A percentile compares a stretch with the other conserved stretches of the same genome.
phyloP scores from a whole-genome alignment of 2,888 invertebrate species.

The Peribatodes rhomboidaria region DNA sequence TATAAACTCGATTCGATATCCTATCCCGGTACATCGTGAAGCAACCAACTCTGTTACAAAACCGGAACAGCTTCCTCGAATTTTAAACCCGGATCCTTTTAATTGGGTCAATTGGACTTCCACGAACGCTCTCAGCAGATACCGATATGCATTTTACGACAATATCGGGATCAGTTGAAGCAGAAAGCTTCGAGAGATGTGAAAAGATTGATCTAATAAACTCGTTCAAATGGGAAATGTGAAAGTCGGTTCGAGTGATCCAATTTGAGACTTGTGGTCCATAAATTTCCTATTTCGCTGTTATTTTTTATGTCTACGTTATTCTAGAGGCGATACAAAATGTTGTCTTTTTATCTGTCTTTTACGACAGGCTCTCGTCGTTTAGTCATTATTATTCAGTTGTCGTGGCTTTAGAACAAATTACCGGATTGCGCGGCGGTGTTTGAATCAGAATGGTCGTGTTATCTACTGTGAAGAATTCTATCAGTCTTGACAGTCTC shows the following conservation, averaged over 20 bases:
- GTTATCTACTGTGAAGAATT: conserved; percentile 24
- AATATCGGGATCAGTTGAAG: background rate
- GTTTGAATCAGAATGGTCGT: conserved; percentile 35
- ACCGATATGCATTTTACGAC: background rate
- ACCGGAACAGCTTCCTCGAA: conserved; percentile 7
- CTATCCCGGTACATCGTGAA: background rate
- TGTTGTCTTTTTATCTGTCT: conserved; percentile 2
- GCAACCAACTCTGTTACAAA: background rate
- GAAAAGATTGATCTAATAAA: background rate
- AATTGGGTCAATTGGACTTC: conserved; percentile 30
- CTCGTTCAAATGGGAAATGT: background rate
- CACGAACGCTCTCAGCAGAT: background rate
- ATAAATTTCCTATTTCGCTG: background rate
- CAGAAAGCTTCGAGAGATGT: background rate
- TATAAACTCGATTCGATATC: conserved; percentile 1
- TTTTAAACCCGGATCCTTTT: conserved; percentile 5
- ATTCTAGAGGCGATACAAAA: conserved; percentile 14
- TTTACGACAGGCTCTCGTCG: conserved; percentile 25
- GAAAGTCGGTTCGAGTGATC: background rate
- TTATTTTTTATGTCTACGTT: background rate
- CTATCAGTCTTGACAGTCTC: conserved; percentile 6
- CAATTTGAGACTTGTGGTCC: background rate
- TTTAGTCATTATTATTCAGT: conserved; percentile 24
- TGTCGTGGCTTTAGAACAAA: conserved; percentile 33
- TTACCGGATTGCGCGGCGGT: conserved; percentile 34